Percentiles rank a stretch among this genome's conserved stretches.
Evolutionary conservation across 2,113 vertebrate genomes (phyloP).

Genomic region (Xerus inauris): DNA sequence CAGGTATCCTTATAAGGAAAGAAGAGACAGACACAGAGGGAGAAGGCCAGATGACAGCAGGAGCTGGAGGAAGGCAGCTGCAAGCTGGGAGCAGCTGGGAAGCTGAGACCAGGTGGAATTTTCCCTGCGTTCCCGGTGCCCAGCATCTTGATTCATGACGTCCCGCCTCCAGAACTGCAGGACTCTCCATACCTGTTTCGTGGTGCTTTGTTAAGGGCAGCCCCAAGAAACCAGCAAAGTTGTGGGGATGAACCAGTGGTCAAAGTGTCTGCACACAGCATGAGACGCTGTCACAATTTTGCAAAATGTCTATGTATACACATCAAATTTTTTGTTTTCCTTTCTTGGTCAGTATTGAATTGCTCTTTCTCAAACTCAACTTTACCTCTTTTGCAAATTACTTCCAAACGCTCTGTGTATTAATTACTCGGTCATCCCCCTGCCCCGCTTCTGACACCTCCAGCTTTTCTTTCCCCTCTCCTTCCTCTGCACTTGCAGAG

Average conservation of each 20-base stretch:
- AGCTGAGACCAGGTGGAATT: neutral
- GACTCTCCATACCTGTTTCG: neutral
- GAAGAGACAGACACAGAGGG: neutral
- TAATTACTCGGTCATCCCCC: too few relatives aligned
- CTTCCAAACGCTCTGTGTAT: neutral
- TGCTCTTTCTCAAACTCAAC: neutral
- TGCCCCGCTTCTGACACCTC: neutral
- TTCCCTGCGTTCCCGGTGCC: neutral
- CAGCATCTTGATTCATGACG: neutral
- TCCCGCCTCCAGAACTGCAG: too few relatives aligned
- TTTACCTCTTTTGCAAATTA: neutral
- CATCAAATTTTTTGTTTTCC: neutral
- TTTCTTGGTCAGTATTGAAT: neutral
- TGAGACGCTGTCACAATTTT: neutral
- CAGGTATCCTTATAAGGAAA: neutral
- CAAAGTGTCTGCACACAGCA: neutral
- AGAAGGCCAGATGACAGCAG: accelerated
- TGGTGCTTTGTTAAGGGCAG: neutral
- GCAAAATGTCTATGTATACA: neutral
- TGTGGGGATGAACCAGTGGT: neutral
- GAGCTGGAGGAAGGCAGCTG: neutral
- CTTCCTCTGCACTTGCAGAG: neutral
- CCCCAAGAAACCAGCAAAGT: neutral
- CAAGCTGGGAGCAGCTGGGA: neutral
- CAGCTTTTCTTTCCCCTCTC: neutral